These are phyloP conservation scores for Enhydra lutris DNA, from an alignment of 2,113 vertebrate species.

Conservation along the genomic window DNA sequence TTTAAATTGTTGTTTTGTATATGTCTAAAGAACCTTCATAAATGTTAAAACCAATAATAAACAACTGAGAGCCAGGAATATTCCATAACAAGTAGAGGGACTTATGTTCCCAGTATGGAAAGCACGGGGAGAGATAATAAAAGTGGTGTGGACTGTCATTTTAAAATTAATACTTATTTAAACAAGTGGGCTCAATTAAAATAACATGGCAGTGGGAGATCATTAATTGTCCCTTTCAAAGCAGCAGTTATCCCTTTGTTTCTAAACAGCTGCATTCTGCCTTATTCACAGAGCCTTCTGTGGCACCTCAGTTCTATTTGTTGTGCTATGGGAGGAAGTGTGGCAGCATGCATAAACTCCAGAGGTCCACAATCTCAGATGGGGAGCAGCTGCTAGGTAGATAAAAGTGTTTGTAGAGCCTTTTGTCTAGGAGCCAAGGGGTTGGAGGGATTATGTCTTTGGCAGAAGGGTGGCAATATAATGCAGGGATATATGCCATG, in stretches of 20 bases:
- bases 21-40: neutral
- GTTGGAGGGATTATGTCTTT: neutral
- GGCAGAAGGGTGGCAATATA: neutral
- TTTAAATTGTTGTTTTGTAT: neutral
- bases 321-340: neutral
- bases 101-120: neutral
- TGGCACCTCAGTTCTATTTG: neutral
- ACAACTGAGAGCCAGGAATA: neutral
- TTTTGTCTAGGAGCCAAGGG: neutral
- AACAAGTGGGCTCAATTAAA: neutral
- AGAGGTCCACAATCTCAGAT: neutral
- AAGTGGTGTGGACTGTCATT: neutral
- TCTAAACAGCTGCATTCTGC: neutral
- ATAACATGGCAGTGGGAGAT: neutral
- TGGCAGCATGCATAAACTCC: neutral
- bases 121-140: neutral
- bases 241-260: neutral
- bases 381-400: slow-evolving; percentile 9
- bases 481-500: neutral
- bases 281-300: neutral
- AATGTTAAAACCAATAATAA: neutral
- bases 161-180: slow-evolving; percentile 16
- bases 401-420: slow-evolving; percentile 14
- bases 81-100: neutral
- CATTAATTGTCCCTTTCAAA: neutral